Percentiles rank a stretch among this genome's conserved stretches.
Conservation (phyloP, 2,888 invertebrate genomes). For the Tanypteryx hageni region DNA sequence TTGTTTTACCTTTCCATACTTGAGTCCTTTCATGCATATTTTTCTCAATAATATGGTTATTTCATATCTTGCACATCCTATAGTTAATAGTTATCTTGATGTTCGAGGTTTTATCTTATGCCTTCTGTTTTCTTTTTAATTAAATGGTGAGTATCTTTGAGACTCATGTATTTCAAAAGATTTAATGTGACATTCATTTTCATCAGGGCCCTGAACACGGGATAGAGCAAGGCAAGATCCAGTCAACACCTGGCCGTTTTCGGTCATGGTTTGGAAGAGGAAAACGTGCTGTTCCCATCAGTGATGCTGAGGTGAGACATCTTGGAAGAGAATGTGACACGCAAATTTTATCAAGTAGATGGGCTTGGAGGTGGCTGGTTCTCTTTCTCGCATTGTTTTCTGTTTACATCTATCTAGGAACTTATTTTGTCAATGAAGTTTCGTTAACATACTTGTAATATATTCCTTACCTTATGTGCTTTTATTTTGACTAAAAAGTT, state of each 20-base stretch:
- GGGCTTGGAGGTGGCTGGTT: slow-evolving; percentile 1
- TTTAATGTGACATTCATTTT: not conserved
- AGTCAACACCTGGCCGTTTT: slow-evolving; percentile 40
- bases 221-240: not conserved
- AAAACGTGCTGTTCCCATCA: not conserved
- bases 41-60: too few relatives aligned
- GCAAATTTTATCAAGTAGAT: not conserved
- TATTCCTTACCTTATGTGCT: not conserved
- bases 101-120: too few relatives aligned
- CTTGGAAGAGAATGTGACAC: not conserved
- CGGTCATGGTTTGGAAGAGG: slow-evolving; percentile 45
- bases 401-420: not conserved
- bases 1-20: too few relatives aligned
- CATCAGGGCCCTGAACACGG: slow-evolving; percentile 3
- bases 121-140: too few relatives aligned
- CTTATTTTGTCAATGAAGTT: not conserved
- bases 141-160: too few relatives aligned
- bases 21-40: too few relatives aligned
- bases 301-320: slow-evolving; percentile 57
- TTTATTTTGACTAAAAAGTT: not conserved
- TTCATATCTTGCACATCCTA: too few relatives aligned
- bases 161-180: not conserved
- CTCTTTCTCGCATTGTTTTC: not conserved
- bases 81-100: too few relatives aligned
- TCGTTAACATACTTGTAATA: slow-evolving; percentile 5